Percentiles rank a stretch among this genome's conserved stretches.
Evolutionary conservation across 2,888 invertebrate species (phyloP).

Genomic region (Amphipoea oculea): DNA sequence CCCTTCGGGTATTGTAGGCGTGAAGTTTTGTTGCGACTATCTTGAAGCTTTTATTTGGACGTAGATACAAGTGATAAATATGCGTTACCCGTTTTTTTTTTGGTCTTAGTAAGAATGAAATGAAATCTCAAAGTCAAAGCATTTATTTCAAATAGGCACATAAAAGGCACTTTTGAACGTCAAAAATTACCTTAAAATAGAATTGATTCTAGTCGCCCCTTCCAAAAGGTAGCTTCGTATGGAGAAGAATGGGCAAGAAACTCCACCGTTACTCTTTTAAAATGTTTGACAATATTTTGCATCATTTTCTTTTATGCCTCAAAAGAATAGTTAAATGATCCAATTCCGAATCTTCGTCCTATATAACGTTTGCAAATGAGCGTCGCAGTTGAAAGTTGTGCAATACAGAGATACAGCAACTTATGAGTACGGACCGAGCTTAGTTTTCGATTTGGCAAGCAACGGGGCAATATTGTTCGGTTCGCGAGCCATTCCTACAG

Average conservation of each 20-base stretch:
- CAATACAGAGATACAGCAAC: slow-evolving; percentile 63
- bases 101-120: too few species aligned
- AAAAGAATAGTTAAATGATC: slow-evolving; percentile 31
- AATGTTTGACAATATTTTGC: too few species aligned
- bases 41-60: neutral
- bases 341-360: slow-evolving; percentile 48
- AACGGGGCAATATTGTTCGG: slow-evolving; percentile 72
- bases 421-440: slow-evolving; percentile 71
- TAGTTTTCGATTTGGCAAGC: slow-evolving; percentile 87
- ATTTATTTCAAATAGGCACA: too few species aligned
- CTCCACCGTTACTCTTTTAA: too few species aligned
- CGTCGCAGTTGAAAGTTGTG: slow-evolving; percentile 57
- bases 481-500: slow-evolving; percentile 60
- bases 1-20: too few species aligned
- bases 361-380: slow-evolving; percentile 70
- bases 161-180: too few species aligned
- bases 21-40: neutral
- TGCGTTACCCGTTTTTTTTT: neutral
- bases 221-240: too few species aligned
- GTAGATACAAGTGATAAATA: too few species aligned
- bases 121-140: too few species aligned
- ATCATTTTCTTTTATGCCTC: neutral
- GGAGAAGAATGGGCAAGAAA: too few species aligned
- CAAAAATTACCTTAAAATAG: too few species aligned
- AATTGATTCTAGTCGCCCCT: too few species aligned